Percentiles rank a stretch among this genome's conserved stretches.
phyloP scores from a whole-genome alignment of 2,888 invertebrate genomes.

The Zygaena filipendulae region DNA sequence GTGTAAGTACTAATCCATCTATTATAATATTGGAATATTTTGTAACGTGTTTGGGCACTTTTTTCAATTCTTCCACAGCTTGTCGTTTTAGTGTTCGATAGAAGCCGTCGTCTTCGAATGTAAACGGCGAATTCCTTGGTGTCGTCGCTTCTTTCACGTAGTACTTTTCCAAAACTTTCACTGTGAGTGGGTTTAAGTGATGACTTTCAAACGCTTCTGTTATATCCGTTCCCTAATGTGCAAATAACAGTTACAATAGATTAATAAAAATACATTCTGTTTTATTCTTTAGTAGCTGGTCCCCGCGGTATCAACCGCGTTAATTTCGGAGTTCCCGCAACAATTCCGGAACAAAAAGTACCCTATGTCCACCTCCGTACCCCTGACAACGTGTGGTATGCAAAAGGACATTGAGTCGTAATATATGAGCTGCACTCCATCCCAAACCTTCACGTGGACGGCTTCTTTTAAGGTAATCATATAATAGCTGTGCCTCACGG shows the following conservation, averaged over 20 bases:
- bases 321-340: too few species aligned
- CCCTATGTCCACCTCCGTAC: too few species aligned
- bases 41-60: conserved; percentile 37
- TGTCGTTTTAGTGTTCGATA: conserved; percentile 75
- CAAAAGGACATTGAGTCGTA: too few species aligned
- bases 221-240: conserved; percentile 72
- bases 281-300: too few species aligned
- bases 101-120: conserved; percentile 80
- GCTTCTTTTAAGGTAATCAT: too few species aligned
- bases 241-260: background rate
- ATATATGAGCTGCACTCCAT: too few species aligned
- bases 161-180: conserved; percentile 72
- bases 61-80: conserved; percentile 63
- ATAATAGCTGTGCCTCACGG: too few species aligned
- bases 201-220: conserved; percentile 72
- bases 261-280: too few species aligned
- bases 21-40: conserved; percentile 31
- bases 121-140: conserved; percentile 77
- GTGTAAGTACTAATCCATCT: conserved; percentile 40
- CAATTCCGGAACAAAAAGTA: too few species aligned
- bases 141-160: conserved; percentile 71
- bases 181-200: conserved; percentile 63
- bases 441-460: too few species aligned
- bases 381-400: too few species aligned
- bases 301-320: too few species aligned